phyloP scores from a whole-genome alignment of 2,797 vertebrate genomes.

The Molossus alvarezi region DNA sequence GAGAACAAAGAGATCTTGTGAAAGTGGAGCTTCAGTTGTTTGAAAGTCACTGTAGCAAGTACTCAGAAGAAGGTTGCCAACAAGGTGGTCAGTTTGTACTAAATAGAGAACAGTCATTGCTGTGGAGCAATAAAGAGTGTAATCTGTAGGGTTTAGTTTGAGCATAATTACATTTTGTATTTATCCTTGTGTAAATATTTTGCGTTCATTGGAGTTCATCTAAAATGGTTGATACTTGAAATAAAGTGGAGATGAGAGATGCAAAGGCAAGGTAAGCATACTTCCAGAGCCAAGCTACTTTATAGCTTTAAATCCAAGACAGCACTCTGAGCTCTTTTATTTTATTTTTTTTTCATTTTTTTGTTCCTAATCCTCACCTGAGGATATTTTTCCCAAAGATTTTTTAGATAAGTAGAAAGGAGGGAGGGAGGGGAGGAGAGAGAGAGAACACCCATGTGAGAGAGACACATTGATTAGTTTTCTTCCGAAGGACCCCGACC shows the following conservation, averaged over 20 bases:
- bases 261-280: not conserved
- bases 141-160: not conserved
- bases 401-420: no score
- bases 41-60: not conserved
- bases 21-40: constrained; percentile 14
- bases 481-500: no score
- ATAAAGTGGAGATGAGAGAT: constrained; percentile 32
- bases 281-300: not conserved
- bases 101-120: not conserved
- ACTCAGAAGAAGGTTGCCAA: not conserved
- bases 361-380: no score
- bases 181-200: not conserved
- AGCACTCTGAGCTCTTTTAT: not conserved
- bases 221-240: constrained; percentile 2
- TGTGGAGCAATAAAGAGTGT: not conserved
- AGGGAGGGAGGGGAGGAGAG: no score
- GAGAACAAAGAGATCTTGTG: constrained; percentile 31
- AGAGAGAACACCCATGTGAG: no score
- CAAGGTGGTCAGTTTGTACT: not conserved
- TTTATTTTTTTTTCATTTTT: no score
- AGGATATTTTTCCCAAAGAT: no score
- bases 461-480: no score
- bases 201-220: not conserved
- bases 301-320: not conserved
- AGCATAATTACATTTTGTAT: not conserved